These are phyloP conservation scores for Bombus vancouverensis DNA, from an alignment of 1,140 invertebrate genomes.

Conservation along the genomic window DNA sequence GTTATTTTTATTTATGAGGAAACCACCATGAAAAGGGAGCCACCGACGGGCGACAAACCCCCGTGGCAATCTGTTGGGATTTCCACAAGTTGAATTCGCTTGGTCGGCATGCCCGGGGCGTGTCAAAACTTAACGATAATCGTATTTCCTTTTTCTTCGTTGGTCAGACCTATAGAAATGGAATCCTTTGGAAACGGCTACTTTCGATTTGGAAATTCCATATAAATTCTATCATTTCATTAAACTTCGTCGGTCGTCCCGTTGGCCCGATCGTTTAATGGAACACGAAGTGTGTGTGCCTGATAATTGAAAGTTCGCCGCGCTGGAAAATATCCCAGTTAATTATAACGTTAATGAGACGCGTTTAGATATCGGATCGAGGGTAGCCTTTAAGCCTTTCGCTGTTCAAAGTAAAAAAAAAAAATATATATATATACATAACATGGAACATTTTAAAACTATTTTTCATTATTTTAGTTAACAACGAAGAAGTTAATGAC, in stretches of 20 bases:
- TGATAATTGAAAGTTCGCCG: constrained; percentile 31
- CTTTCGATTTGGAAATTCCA: constrained; percentile 41
- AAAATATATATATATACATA: no score
- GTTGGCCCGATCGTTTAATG: not conserved
- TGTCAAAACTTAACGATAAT: constrained; percentile 72
- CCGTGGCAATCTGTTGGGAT: constrained; percentile 77
- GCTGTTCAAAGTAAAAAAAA: not conserved
- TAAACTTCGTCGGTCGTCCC: constrained; percentile 28
- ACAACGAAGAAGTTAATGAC: not conserved
- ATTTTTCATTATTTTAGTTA: not conserved
- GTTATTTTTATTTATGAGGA: constrained; percentile 83
- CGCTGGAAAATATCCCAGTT: constrained; percentile 17
- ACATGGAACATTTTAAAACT: no score
- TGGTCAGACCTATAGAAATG: constrained; percentile 5
- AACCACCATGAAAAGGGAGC: constrained; percentile 81
- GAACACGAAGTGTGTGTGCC: not conserved
- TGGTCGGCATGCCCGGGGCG: constrained; percentile 69
- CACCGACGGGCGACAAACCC: constrained; percentile 66
- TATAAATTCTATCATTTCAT: constrained; percentile 43
- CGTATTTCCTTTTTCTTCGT: constrained; percentile 63
- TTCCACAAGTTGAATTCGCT: constrained; percentile 81
- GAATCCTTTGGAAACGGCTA: not conserved
- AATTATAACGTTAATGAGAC: constrained; percentile 4
- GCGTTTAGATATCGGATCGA: not conserved
- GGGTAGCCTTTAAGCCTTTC: not conserved